Base-by-base conservation (phyloP, 2,888 invertebrate genomes). In the Drosophila histrio region DNA sequence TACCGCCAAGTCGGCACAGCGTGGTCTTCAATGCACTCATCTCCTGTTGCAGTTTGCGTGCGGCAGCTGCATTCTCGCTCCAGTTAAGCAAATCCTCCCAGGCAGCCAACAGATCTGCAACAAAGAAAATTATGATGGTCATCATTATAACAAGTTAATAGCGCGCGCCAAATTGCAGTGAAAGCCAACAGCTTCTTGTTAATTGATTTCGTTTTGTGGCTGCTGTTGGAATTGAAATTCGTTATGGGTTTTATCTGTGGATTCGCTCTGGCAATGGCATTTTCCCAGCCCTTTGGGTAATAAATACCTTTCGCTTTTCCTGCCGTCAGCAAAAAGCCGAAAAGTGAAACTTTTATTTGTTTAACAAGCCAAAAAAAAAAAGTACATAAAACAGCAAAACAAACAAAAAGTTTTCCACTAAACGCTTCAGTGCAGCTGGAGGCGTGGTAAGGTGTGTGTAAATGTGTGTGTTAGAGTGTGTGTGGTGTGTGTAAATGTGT, bases 1-100 rank as follows among this genome's bases (percentile, higher is more conserved):
- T 89, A 73, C 91, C 91, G 52, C 91, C 91, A 72, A 92, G 83
- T 52, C 91, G 90, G 77, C 89, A 81, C 39, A 92, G 78, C 64
- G 89, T 82, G 69, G 90, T 89, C 84, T 91, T 92, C 77, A 92
- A 72, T 52, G 89, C 78, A 73, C 90, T 89, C 91, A 92, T 92
- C 89, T 92, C 92, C 85, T 92, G 91, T 83, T 92, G 92, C 88
- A 92, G 88, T 73, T 91, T 89, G 76, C 92, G 89, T 77, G 92
- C 92, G 21, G 87, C 88, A 15, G 91, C 89, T 50, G 92, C 92
- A 90, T 92, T 92, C 90, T 92, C 92, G 86, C 92, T 92, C 92
- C 92, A 92, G 77, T 84, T 88, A 43, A 91, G 85, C 72, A 92
- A 79, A 89, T 90, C 91, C 87, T 92, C 91, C 92, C 92, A 92